Percentiles rank a stretch among this genome's conserved stretches.
Evolutionary conservation across 2,797 vertebrate genomes (phyloP).

Genomic region (Sebastolobus altivelis): DNA sequence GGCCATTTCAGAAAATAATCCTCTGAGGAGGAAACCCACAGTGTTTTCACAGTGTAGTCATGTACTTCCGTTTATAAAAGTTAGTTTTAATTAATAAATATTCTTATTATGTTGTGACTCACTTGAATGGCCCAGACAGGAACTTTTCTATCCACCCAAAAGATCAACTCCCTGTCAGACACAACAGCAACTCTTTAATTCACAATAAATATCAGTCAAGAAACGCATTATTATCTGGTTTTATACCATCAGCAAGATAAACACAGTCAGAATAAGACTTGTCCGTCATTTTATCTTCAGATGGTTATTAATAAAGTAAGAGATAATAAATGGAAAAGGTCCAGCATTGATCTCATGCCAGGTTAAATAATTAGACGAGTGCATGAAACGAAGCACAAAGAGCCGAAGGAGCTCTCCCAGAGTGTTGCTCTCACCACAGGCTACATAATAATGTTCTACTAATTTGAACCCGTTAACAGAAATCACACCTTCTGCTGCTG

Average conservation of each 20-base stretch:
- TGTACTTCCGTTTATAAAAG: background rate
- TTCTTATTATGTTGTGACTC: constrained; percentile 58
- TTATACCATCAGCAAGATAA: background rate
- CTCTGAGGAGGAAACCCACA: background rate
- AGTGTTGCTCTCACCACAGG: background rate
- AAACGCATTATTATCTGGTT: background rate
- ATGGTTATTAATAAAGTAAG: background rate
- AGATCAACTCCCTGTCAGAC: constrained; percentile 90
- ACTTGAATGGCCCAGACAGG: constrained; percentile 96
- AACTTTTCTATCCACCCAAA: constrained; percentile 95
- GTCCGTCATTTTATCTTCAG: background rate
- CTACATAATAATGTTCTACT: background rate
- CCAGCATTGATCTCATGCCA: background rate
- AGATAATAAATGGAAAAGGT: background rate
- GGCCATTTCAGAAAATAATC: background rate
- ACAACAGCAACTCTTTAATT: constrained; percentile 2
- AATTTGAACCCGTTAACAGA: background rate
- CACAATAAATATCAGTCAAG: background rate
- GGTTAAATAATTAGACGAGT: background rate
- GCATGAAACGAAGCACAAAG: background rate
- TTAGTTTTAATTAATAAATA: background rate
- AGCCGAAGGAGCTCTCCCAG: background rate
- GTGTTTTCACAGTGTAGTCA: background rate
- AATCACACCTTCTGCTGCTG: constrained; percentile 19
- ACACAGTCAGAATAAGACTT: background rate